A percentile compares a stretch with the other conserved stretches of the same genome.
These are phyloP conservation scores for Campaea margaritaria DNA, from an alignment of 2,888 invertebrate genomes.

Conservation along the genomic window DNA sequence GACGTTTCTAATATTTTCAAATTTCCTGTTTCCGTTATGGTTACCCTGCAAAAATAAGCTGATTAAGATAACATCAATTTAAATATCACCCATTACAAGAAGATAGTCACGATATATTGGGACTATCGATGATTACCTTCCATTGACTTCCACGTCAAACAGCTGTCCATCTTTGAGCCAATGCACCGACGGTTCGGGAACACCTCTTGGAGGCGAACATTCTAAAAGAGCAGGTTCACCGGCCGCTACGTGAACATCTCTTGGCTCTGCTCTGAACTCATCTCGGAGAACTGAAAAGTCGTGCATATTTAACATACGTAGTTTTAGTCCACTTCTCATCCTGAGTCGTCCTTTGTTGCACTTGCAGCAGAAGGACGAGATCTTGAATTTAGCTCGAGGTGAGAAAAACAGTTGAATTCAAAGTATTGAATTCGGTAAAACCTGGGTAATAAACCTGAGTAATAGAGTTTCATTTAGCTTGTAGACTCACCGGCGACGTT, in stretches of 20 bases:
- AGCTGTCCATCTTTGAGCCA: constrained; percentile 93
- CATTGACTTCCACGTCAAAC: constrained; percentile 87
- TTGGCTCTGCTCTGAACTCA: constrained; percentile 96
- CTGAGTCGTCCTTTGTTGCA: no score
- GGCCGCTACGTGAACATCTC: constrained; percentile 95
- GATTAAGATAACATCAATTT: neutral
- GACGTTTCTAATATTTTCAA: constrained; percentile 95
- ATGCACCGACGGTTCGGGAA: constrained; percentile 96
- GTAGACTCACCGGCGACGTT: constrained; percentile 93
- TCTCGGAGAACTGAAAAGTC: constrained; percentile 93
- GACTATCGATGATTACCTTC: constrained; percentile 76
- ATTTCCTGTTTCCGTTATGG: constrained; percentile 95
- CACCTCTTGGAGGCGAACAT: constrained; percentile 97
- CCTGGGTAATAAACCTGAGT: neutral
- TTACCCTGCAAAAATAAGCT: constrained; percentile 82
- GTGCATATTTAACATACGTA: no score
- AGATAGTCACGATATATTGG: neutral
- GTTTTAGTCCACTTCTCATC: no score
- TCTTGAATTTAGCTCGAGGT: no score
- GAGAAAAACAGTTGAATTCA: no score
- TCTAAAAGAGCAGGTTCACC: constrained; percentile 96
- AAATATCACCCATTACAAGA: neutral
- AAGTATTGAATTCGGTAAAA: no score
- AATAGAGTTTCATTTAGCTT: constrained; percentile 3
- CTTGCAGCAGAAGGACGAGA: no score